A percentile compares a stretch with the other conserved stretches of the same genome.
These are phyloP conservation scores for Mastomys coucha DNA, from an alignment of 2,113 vertebrate species.

Conservation along the genomic window DNA sequence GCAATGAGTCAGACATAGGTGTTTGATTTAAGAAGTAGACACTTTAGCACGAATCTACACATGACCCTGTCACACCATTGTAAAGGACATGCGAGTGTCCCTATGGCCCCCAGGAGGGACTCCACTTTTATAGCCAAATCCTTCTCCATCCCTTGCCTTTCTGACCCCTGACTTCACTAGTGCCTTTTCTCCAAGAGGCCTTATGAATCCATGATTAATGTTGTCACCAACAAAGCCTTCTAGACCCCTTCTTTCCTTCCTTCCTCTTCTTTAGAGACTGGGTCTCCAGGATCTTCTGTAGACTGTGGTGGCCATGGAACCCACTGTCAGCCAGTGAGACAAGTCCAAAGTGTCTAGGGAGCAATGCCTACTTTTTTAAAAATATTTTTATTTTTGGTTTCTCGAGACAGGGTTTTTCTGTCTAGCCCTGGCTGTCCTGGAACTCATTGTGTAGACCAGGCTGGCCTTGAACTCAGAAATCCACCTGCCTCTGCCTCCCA, in stretches of 20 bases:
- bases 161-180: conserved; percentile 4
- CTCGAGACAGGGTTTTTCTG: too few relatives aligned
- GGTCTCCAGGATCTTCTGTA: not conserved
- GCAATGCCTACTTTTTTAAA: not conserved
- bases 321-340: not conserved
- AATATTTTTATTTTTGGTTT: too few relatives aligned
- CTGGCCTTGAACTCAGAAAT: too few relatives aligned
- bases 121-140: not conserved
- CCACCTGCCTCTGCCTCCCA: too few relatives aligned
- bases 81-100: not conserved
- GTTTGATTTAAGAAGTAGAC: not conserved
- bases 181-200: not conserved
- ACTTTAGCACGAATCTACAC: not conserved
- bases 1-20: not conserved
- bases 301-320: accelerated
- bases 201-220: not conserved
- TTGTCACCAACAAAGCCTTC: not conserved
- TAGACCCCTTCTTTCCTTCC: not conserved
- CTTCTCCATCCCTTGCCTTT: not conserved
- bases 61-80: not conserved
- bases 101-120: accelerated
- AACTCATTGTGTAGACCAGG: too few relatives aligned
- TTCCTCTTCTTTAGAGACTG: not conserved
- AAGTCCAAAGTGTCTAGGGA: not conserved
- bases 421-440: too few relatives aligned